Conservation (phyloP, 2,797 vertebrate genomes). For the Syndactyla subalaris region DNA sequence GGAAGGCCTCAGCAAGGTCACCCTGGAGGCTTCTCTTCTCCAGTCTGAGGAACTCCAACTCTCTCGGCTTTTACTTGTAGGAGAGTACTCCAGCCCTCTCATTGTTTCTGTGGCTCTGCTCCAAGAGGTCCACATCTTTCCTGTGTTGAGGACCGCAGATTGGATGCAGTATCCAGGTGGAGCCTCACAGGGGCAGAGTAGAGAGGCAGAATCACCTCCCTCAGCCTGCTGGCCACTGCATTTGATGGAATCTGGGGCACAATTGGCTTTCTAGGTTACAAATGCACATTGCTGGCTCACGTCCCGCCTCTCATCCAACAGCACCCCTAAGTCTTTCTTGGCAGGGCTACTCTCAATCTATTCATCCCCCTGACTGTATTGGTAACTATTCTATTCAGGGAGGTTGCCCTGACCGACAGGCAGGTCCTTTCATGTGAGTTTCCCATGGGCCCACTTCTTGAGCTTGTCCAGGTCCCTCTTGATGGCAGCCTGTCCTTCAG, state of each 20-base stretch:
- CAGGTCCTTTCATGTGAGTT: background rate
- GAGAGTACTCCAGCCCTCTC: background rate
- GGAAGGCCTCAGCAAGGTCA: background rate
- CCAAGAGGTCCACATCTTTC: fast-evolving
- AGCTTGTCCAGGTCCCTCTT: background rate
- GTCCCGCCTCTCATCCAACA: background rate
- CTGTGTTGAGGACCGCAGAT: background rate
- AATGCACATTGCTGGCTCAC: background rate
- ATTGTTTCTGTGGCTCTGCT: background rate
- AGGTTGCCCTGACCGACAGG: background rate
- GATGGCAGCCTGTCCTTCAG: background rate
- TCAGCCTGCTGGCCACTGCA: background rate
- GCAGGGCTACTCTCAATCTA: background rate
- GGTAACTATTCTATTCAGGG: background rate
- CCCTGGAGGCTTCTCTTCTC: background rate
- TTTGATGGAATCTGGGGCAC: background rate
- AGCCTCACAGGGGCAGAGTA: background rate
- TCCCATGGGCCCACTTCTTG: background rate
- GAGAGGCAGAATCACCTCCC: background rate
- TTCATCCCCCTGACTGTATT: background rate
- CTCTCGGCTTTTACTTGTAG: background rate
- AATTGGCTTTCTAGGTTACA: background rate
- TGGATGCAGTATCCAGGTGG: background rate
- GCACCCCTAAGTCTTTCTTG: background rate
- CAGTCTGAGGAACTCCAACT: background rate